Conservation (phyloP, 2,113 vertebrate genomes). For the Anolis sagrei region DNA sequence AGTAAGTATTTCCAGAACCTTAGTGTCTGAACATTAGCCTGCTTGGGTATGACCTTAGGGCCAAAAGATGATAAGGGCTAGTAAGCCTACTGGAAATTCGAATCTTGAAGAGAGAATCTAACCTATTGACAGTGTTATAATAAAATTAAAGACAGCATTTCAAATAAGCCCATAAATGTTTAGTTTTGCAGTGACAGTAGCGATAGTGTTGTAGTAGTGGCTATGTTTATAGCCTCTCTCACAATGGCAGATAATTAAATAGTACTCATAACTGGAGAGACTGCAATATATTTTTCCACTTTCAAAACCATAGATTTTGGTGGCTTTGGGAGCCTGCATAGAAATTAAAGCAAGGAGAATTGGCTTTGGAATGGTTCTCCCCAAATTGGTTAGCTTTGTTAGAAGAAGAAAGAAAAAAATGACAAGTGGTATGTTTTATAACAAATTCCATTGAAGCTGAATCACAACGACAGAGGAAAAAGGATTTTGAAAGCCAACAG, state of each 20-base stretch:
- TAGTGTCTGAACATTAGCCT: not conserved
- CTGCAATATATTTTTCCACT: not conserved
- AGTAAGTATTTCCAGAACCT: conserved; percentile 83
- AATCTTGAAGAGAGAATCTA: too few relatives aligned
- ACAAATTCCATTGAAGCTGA: conserved; percentile 30
- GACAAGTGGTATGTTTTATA: conserved; percentile 3
- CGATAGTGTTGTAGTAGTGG: too few relatives aligned
- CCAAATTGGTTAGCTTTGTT: not conserved
- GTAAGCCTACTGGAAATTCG: not conserved
- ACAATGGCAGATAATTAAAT: not conserved
- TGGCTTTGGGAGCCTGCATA: not conserved
- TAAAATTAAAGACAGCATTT: too few relatives aligned
- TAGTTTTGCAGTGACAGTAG: too few relatives aligned
- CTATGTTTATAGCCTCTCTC: not conserved
- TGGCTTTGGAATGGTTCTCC: not conserved
- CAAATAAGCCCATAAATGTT: too few relatives aligned
- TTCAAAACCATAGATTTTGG: not conserved
- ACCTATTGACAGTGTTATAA: not conserved
- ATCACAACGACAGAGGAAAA: not conserved
- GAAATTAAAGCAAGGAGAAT: not conserved
- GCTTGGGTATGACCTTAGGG: not conserved
- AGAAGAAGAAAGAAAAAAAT: not conserved
- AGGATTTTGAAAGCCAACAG: not conserved
- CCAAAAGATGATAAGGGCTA: not conserved
- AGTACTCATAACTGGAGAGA: not conserved